phyloP scores from a whole-genome alignment of 1,140 invertebrate species.

The Drosophila miranda region DNA sequence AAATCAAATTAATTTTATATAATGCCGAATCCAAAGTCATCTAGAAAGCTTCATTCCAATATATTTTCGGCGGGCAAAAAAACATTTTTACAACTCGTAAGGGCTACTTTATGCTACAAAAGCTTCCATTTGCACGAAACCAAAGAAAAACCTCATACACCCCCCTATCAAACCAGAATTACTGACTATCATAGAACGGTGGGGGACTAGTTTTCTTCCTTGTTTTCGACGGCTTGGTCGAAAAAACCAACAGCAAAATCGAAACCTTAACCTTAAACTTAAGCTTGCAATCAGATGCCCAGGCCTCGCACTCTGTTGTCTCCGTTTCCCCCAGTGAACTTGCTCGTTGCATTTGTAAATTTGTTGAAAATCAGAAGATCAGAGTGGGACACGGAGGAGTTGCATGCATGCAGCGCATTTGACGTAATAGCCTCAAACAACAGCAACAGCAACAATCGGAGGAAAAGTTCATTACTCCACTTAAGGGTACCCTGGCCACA shows the following conservation, averaged over 20 bases:
- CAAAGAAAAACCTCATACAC: constrained; percentile 17
- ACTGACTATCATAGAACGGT: constrained; percentile 34
- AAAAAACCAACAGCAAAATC: constrained; percentile 56
- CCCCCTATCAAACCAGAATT: background rate
- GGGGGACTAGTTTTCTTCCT: constrained; percentile 63
- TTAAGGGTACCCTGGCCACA: constrained; percentile 51
- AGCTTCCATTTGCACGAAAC: too few species aligned
- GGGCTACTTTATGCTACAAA: too few species aligned
- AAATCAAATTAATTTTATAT: too few species aligned
- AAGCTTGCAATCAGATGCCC: constrained; percentile 61
- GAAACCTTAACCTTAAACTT: constrained; percentile 80
- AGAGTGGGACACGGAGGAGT: constrained; percentile 23
- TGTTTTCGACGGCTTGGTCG: constrained; percentile 40
- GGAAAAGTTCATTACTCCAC: constrained; percentile 78
- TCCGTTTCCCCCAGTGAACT: background rate
- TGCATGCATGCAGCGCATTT: constrained; percentile 56
- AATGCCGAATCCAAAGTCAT: too few species aligned
- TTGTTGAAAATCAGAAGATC: constrained; percentile 56
- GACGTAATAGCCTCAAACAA: constrained; percentile 44
- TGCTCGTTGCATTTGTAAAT: constrained; percentile 53
- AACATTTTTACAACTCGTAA: too few species aligned
- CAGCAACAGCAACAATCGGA: constrained; percentile 36
- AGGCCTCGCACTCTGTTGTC: constrained; percentile 9
- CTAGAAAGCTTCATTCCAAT: too few species aligned
- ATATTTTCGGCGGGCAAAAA: too few species aligned